A percentile compares a stretch with the other conserved stretches of the same genome.
These are phyloP conservation scores for Sphenopsis melanotis DNA, from an alignment of 2,797 vertebrate species.

Conservation along the genomic window DNA sequence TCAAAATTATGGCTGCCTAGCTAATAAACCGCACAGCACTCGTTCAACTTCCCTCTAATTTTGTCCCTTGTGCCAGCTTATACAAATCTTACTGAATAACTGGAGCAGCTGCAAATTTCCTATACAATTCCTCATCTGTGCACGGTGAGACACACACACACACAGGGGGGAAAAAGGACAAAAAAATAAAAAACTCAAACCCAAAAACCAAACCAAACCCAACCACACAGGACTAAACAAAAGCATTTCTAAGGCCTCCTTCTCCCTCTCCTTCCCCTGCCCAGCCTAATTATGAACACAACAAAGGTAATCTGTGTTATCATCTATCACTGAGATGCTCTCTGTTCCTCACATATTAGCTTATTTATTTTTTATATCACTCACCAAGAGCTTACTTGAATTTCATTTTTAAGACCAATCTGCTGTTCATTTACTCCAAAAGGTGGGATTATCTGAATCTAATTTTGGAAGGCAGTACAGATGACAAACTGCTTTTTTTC, in stretches of 20 bases:
- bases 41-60: constrained; percentile 34
- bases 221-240: neutral
- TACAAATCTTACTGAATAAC: constrained; percentile 35
- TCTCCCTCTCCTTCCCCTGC: constrained; percentile 5
- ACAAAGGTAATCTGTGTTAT: constrained; percentile 8
- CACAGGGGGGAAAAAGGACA: neutral
- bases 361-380: constrained; percentile 48
- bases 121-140: neutral
- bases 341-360: constrained; percentile 18
- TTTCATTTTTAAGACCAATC: constrained; percentile 55
- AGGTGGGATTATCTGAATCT: constrained; percentile 51
- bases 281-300: neutral
- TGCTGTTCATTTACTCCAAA: constrained; percentile 60
- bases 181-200: neutral
- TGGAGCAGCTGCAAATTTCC: constrained; percentile 38
- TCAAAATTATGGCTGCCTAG: constrained; percentile 71
- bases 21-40: constrained; percentile 41
- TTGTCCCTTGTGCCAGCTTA: constrained; percentile 47
- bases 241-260: neutral
- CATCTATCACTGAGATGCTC: constrained; percentile 27
- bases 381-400: constrained; percentile 16
- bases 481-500: constrained; percentile 35
- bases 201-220: neutral
- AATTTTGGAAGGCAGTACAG: constrained; percentile 51
- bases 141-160: neutral